Conservation (phyloP, 2,797 vertebrate genomes). For the Myotis vivesi region DNA sequence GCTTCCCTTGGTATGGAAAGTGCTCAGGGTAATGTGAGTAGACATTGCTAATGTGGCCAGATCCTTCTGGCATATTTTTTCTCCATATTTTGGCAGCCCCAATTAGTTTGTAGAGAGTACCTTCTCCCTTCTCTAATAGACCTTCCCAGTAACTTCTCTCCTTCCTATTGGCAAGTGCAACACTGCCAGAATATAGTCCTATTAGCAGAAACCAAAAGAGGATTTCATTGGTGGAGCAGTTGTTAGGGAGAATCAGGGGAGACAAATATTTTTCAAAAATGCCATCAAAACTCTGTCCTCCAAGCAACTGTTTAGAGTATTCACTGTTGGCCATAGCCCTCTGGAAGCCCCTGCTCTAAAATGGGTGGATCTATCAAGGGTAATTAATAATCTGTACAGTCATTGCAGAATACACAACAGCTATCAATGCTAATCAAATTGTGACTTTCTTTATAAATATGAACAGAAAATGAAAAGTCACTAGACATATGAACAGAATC, state of each 20-base stretch:
- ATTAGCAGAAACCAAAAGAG: conserved; percentile 2
- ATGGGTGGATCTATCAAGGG: neutral
- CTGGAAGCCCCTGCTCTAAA: neutral
- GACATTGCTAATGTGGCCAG: conserved; percentile 7
- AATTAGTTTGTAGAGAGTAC: neutral
- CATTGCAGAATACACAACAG: conserved; percentile 1
- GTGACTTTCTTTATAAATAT: conserved; percentile 31
- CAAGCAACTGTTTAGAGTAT: neutral
- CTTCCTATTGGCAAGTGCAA: neutral
- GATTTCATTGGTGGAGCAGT: neutral
- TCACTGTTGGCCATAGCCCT: neutral
- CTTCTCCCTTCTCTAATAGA: neutral
- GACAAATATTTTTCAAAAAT: conserved; percentile 6
- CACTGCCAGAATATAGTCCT: neutral
- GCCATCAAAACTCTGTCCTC: neutral
- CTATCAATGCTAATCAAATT: neutral
- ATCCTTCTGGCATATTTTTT: neutral
- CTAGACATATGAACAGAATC: conserved; percentile 12
- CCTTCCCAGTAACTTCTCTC: neutral
- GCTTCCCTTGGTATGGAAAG: neutral
- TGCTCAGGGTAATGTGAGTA: neutral
- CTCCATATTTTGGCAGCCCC: neutral
- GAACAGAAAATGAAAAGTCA: conserved; percentile 29
- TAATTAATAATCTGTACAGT: neutral
- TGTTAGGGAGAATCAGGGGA: neutral